Conservation (phyloP, 2,113 vertebrate genomes). For the Pampusana beccarii region DNA sequence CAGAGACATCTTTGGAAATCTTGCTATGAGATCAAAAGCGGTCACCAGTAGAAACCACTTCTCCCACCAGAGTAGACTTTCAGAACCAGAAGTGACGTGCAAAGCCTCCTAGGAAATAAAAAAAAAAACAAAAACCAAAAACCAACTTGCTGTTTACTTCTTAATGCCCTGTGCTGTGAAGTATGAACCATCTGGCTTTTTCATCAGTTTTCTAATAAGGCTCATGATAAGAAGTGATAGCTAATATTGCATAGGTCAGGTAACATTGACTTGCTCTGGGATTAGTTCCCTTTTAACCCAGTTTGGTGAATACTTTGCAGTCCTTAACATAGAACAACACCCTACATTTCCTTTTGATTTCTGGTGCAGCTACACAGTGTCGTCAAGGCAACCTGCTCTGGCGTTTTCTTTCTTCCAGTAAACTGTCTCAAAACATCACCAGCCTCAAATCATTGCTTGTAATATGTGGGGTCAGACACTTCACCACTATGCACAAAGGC, state of each 20-base stretch:
- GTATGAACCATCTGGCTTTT: neutral
- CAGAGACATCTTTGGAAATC: neutral
- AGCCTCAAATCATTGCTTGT: conserved; percentile 26
- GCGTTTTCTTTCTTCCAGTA: conserved; percentile 39
- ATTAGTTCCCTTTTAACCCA: conserved; percentile 55
- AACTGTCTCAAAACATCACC: conserved; percentile 49
- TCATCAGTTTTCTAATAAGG: conserved; percentile 26
- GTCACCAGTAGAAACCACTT: neutral
- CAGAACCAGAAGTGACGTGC: neutral
- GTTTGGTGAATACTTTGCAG: conserved; percentile 35
- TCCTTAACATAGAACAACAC: neutral
- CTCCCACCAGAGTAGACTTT: neutral
- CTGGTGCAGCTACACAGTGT: conserved; percentile 28
- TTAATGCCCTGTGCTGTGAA: neutral
- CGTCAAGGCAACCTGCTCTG: conserved; percentile 73
- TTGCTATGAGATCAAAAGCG: neutral
- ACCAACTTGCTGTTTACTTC: neutral
- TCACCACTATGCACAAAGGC: conserved; percentile 46
- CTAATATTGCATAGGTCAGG: conserved; percentile 31
- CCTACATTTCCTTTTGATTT: conserved; percentile 47
- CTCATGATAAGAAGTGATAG: conserved; percentile 13
- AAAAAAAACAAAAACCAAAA: too few species aligned
- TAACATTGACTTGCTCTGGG: conserved; percentile 4
- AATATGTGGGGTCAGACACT: conserved; percentile 42
- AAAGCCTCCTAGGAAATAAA: neutral